Base-by-base conservation (phyloP, 2,888 invertebrate genomes). In the Zaprionus bogoriensis region DNA sequence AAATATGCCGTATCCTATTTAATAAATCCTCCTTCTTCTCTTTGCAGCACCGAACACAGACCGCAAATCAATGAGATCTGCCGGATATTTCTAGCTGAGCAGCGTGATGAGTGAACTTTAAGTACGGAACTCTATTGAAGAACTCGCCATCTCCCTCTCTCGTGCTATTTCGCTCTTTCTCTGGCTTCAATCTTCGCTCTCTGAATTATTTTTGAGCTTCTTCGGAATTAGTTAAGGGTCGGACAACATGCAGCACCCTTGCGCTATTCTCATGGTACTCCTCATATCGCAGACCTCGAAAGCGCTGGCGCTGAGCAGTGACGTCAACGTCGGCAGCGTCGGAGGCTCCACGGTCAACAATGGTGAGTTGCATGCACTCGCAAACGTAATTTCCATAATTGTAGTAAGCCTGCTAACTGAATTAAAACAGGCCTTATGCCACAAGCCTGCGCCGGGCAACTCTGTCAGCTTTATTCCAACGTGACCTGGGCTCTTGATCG, bases 361-460 rank as follows among this genome's bases (percentile, higher is more conserved):
- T 72, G 89, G 89, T 89, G 58, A 89, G 89, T 89, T 14, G 30
- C 10, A n/a, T n/a, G n/a, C n/a, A 12, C 28, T n/a, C 25, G 2
- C 25, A 25, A 5, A 25, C 27, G n/a, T 5, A 17, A 17, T 36
- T 14, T 36, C 17, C 17, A 36, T 36, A 36, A 36, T 36, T 36
- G 17, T 17, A 36, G 14, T 9, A 36, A 36, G 6, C 32, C 50
- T 14, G 50, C 42, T 45, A 68, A 57, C 57, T 61, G 54, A 76
- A 58, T 73, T 64, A 68, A 57, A 58, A 20, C 46, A 36, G 47
- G 17, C 23, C 14, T 7, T 14, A 36, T 14, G 32, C 12, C 1
- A 9, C n/a, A n/a, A 10, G 30, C 30, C n/a, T 30, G 7, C 14
- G 32, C 32, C 14, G 32, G 6, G 48, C 63, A 60, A 19, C 42